These are phyloP conservation scores for Cyrtodaria siliqua DNA, from an alignment of 2,888 invertebrate genomes.

Conservation along the genomic window DNA sequence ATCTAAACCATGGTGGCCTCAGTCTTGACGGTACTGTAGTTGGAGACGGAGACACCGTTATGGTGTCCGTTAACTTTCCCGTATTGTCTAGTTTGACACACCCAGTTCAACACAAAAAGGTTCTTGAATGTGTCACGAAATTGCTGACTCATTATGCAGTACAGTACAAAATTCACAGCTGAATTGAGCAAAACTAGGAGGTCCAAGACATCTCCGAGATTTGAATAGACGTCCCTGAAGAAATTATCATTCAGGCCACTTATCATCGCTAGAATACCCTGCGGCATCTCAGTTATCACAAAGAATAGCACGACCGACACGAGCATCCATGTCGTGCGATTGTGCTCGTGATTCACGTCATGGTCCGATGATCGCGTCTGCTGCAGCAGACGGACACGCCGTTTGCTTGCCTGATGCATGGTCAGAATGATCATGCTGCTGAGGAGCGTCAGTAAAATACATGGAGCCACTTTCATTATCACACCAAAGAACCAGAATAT, in stretches of 20 bases:
- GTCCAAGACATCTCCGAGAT: constrained; percentile 93
- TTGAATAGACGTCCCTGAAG: constrained; percentile 88
- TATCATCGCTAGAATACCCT: constrained; percentile 91
- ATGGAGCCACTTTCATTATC: constrained; percentile 96
- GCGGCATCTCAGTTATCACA: constrained; percentile 95
- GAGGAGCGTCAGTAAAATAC: constrained; percentile 92
- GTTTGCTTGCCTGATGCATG: constrained; percentile 82
- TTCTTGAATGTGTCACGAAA: constrained; percentile 89
- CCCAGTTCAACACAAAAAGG: constrained; percentile 72
- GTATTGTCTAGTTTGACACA: constrained; percentile 44
- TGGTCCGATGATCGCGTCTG: constrained; percentile 82
- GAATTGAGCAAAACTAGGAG: constrained; percentile 96
- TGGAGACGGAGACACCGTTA: constrained; percentile 31
- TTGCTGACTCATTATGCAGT: constrained; percentile 97
- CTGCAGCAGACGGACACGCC: constrained; percentile 79
- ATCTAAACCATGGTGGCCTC: constrained; percentile 75
- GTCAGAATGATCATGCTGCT: constrained; percentile 84
- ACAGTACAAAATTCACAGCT: constrained; percentile 96
- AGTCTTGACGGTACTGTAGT: constrained; percentile 74
- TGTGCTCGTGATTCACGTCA: constrained; percentile 86
- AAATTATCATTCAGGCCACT: constrained; percentile 88
- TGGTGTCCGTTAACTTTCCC: constrained; percentile 61
- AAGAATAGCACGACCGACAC: constrained; percentile 94
- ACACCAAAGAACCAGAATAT: constrained; percentile 98
- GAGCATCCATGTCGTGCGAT: constrained; percentile 95